phyloP scores from a whole-genome alignment of 2,797 vertebrate genomes.

The Poeciliopsis infans region DNA sequence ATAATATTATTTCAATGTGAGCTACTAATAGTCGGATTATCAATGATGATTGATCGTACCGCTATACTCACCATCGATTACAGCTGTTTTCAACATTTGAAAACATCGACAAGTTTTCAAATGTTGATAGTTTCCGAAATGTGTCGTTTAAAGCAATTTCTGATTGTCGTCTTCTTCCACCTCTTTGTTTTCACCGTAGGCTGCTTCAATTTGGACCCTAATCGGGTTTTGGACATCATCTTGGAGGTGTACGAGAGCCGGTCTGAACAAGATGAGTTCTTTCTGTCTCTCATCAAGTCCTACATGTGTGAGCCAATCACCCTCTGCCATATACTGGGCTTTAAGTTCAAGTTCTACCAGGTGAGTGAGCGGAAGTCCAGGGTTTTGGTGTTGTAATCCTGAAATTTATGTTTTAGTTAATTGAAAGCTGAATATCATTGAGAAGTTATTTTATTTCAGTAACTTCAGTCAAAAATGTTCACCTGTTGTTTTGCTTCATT shows the following conservation, averaged over 20 bases:
- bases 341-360: conserved; percentile 99
- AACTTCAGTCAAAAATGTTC: not conserved
- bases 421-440: not conserved
- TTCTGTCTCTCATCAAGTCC: conserved; percentile 94
- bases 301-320: conserved; percentile 99
- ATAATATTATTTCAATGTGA: not conserved
- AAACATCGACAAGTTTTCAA: not conserved
- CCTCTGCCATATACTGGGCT: conserved; percentile 98
- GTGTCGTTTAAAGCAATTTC: not conserved
- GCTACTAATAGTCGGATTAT: not conserved
- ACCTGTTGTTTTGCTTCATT: not conserved
- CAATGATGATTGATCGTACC: not conserved
- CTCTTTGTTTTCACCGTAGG: conserved; percentile 73
- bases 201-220: conserved; percentile 98
- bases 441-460: not conserved
- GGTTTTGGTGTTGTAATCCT: not conserved
- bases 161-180: not conserved
- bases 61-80: not conserved
- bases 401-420: not conserved
- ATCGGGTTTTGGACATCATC: conserved; percentile 97
- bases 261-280: conserved; percentile 96
- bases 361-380: conserved; percentile 68
- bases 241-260: conserved; percentile 96
- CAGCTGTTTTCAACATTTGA: not conserved
- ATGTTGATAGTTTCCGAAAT: not conserved